These are phyloP conservation scores for Tursiops truncatus DNA, from an alignment of 2,113 vertebrate species.

Conservation along the genomic window DNA sequence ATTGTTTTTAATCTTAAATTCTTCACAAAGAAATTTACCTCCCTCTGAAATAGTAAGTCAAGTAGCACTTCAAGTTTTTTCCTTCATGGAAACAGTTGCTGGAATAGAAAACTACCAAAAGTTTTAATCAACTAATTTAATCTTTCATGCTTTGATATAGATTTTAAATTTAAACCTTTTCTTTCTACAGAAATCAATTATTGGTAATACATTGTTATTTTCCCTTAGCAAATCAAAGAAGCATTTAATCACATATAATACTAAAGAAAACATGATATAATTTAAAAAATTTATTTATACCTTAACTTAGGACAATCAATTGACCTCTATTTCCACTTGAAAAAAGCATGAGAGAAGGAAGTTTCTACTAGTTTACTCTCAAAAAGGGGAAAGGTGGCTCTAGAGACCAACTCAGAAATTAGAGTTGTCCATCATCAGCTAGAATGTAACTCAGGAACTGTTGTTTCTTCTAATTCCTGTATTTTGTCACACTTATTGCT, in stretches of 20 bases:
- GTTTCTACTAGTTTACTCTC: neutral
- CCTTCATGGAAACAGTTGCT: neutral
- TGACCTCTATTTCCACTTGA: slow-evolving; percentile 22
- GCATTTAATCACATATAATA: slow-evolving; percentile 15
- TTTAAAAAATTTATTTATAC: slow-evolving; percentile 16
- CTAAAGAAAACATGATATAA: slow-evolving; percentile 22
- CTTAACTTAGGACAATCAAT: neutral
- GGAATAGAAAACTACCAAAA: slow-evolving; percentile 7
- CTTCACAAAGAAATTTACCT: slow-evolving; percentile 34
- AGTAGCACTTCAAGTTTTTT: slow-evolving; percentile 1
- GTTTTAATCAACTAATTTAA: neutral
- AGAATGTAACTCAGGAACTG: neutral
- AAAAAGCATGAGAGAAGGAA: slow-evolving; percentile 19
- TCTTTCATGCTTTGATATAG: neutral
- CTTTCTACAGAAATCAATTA: slow-evolving; percentile 31
- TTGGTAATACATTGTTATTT: neutral
- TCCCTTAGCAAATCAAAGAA: slow-evolving; percentile 50
- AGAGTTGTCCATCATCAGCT: neutral
- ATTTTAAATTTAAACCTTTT: slow-evolving; percentile 40
- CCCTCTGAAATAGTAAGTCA: slow-evolving; percentile 24
- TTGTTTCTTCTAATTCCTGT: neutral
- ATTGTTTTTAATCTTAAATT: slow-evolving; percentile 53
- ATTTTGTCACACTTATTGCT: slow-evolving; percentile 64
- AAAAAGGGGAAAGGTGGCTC: neutral
- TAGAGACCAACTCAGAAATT: slow-evolving; percentile 45